Base-by-base conservation (phyloP, 2,797 vertebrate genomes). In the Periparus ater region DNA sequence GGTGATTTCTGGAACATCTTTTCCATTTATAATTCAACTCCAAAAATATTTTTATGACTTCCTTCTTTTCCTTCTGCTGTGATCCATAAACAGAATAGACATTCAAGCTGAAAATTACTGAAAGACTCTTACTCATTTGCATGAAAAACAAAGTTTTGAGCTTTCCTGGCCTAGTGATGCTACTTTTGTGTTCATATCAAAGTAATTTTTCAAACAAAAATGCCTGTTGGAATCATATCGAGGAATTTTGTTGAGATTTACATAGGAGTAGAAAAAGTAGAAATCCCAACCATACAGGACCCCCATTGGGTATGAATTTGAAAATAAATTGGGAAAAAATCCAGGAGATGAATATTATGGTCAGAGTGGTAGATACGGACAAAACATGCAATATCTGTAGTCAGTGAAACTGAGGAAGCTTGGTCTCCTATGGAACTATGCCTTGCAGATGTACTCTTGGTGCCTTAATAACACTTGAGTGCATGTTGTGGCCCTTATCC, bases 1-100 rank as follows among this genome's bases (percentile, higher is more conserved):
- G 89, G 88, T 86, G 86, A 74, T 62, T 87, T 83, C 89, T 86
- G 82, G 73, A 92, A 86, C 87, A 89, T 45, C 34, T 82, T 91
- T 91, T 53, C 67, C 36, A 77, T 83, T 94, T 92, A 76, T 91
- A 84, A 86, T 93, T 89, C 47, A 90, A 47, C 11, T 76, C 19
- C 25, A 79, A 88, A 95, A 86, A 74, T 85, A 85, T 68, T 85
- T 88, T 81, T 88, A 27, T 79, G 29, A 42, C 76, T 85, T 82
- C 8, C 7, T 4, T 34, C 70, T 83, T 95, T 66, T 77, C 22
- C 47, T 48, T 94, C 70, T 95, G 42, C 79, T 88, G 26, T 91
- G 55, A 93, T 91, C 76, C 60, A 40, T 79, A 83, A 93, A 86
- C 34, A 66, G 60, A 91, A 75, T 25, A 88, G 73, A 79, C 48